Evolutionary conservation across 2,888 invertebrate species (phyloP).

Genomic region (Cephonodes hylas): DNA sequence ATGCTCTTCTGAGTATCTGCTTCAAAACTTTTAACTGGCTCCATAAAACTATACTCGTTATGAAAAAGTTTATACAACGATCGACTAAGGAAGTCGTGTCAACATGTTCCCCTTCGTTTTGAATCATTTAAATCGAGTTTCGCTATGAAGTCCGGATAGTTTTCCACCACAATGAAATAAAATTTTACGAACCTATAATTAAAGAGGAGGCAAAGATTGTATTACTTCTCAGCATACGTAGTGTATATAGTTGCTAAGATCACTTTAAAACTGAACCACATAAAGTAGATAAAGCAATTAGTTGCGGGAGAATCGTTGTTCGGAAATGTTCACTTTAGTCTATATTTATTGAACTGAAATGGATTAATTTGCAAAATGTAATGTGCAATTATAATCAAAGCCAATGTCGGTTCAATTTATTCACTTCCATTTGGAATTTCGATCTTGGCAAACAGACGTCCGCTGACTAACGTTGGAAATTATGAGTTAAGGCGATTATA

Average conservation of each 20-base stretch:
- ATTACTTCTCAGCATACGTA: too few species aligned
- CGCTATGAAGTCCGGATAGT: not conserved
- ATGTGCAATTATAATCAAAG: not conserved
- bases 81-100: not conserved
- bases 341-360: not conserved
- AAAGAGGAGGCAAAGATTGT: too few species aligned
- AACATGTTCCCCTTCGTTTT: not conserved
- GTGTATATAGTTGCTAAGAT: too few species aligned
- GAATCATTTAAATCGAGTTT: not conserved
- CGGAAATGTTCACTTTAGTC: not conserved
- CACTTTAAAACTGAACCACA: too few species aligned
- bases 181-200: too few species aligned
- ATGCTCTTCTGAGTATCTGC: slow-evolving; percentile 5
- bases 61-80: slow-evolving; percentile 23
- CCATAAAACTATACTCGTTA: slow-evolving; percentile 23
- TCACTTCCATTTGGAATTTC: not conserved
- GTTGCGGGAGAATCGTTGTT: too few species aligned
- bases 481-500: not conserved
- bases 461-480: not conserved
- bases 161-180: not conserved
- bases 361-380: not conserved
- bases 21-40: slow-evolving; percentile 35
- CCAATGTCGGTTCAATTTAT: not conserved
- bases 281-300: too few species aligned
- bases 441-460: not conserved